These are phyloP conservation scores for Papilio elwesi DNA, from an alignment of 2,888 invertebrate species.

Conservation along the genomic window DNA sequence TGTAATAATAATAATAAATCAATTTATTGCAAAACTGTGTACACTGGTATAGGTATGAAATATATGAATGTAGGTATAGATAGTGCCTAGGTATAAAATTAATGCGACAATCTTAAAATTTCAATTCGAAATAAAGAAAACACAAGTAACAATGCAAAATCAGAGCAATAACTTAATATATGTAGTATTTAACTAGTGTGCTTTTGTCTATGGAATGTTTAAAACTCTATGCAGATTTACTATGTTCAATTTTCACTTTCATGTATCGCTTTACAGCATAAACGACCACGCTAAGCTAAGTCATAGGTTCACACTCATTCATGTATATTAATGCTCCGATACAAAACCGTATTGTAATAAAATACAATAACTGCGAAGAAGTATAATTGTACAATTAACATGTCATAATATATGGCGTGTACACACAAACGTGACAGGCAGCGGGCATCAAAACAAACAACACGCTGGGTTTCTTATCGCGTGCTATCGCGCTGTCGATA, in stretches of 20 bases:
- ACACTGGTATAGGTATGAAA: too few species aligned
- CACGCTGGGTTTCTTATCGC: slow-evolving; percentile 18
- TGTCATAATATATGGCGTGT: background rate
- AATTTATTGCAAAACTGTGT: too few species aligned
- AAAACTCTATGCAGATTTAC: background rate
- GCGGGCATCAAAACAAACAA: slow-evolving; percentile 33
- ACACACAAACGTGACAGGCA: slow-evolving; percentile 12
- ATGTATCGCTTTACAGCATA: background rate
- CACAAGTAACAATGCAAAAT: too few species aligned
- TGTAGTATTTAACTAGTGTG: too few species aligned
- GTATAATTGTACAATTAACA: background rate
- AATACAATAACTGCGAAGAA: slow-evolving; percentile 5
- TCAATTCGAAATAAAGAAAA: too few species aligned
- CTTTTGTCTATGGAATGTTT: background rate
- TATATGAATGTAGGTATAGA: too few species aligned
- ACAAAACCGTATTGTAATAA: background rate
- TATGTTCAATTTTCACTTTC: background rate
- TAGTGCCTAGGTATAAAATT: too few species aligned
- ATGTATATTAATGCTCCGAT: background rate
- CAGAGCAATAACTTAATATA: too few species aligned
- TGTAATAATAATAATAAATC: too few species aligned
- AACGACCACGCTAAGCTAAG: too few species aligned
- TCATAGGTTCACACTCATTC: background rate
- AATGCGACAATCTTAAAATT: too few species aligned
- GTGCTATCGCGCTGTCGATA: slow-evolving; percentile 22